Conservation (phyloP, 2,888 invertebrate species). For the Noctua fimbriata region DNA sequence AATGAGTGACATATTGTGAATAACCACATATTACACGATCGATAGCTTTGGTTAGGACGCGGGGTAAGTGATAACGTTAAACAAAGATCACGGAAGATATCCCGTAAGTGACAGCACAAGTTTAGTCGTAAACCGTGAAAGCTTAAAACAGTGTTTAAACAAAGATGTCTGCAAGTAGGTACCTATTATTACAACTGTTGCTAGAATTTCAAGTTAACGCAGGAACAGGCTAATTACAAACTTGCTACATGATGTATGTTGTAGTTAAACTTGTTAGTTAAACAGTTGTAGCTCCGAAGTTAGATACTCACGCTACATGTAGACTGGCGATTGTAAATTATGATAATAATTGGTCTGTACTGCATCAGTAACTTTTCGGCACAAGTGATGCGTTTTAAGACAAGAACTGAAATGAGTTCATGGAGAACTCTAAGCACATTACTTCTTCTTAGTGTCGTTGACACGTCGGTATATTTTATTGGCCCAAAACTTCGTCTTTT, state of each 20-base stretch:
- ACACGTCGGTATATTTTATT: not conserved
- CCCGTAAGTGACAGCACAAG: too few species aligned
- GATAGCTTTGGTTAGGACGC: not conserved
- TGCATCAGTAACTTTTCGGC: not conserved
- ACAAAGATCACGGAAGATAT: too few species aligned
- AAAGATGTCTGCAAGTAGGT: not conserved
- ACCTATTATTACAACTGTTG: not conserved
- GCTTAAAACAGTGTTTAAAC: too few species aligned
- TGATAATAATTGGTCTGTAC: not conserved
- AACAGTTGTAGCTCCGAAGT: conserved; percentile 21
- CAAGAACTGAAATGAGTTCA: not conserved
- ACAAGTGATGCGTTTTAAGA: not conserved
- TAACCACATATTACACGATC: not conserved
- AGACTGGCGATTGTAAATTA: not conserved
- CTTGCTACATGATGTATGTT: conserved; percentile 7
- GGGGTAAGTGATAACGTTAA: not conserved
- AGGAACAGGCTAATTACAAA: conserved; percentile 31
- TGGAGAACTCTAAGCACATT: not conserved
- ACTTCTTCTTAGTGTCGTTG: not conserved
- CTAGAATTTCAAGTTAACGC: not conserved
- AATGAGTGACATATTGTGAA: not conserved
- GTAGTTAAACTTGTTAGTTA: not conserved
- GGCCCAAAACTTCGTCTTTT: not conserved
- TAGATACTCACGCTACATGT: not conserved
- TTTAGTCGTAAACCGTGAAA: too few species aligned